These are phyloP conservation scores for Struthidea cinerea DNA, from an alignment of 2,113 vertebrate species.

Conservation along the genomic window DNA sequence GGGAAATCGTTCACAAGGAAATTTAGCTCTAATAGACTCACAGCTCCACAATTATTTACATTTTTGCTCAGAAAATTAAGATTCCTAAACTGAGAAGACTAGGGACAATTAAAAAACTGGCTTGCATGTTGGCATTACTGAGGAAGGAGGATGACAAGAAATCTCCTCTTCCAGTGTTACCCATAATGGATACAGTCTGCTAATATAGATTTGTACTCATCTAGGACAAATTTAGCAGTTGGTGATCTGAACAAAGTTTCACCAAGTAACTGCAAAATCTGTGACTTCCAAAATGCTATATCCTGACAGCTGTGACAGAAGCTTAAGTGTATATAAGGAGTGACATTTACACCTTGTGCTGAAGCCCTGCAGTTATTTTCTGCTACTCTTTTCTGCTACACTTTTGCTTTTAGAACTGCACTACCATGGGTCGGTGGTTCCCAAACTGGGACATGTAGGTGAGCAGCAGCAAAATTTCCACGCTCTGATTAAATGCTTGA, in stretches of 20 bases:
- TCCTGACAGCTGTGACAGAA: not conserved
- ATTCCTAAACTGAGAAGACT: not conserved
- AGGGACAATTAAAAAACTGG: not conserved
- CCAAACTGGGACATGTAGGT: too few species aligned
- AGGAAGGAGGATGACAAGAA: not conserved
- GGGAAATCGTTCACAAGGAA: not conserved
- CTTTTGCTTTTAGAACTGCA: not conserved
- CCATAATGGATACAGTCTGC: not conserved
- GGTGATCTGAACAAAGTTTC: not conserved
- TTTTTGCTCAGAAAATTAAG: not conserved
- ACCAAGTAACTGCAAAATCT: not conserved
- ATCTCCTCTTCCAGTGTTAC: not conserved
- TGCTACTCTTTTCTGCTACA: not conserved
- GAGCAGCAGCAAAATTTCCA: not conserved
- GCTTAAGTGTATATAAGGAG: not conserved
- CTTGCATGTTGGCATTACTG: not conserved
- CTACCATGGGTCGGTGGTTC: fast-evolving
- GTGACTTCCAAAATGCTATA: not conserved
- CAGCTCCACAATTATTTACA: not conserved
- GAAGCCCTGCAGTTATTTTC: not conserved
- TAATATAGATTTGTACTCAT: not conserved
- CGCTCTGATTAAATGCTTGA: not conserved
- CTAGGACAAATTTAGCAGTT: not conserved
- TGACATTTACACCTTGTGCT: not conserved
- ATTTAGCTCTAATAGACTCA: not conserved